phyloP scores from a whole-genome alignment of 2,888 invertebrate species.

The Drosophila prolongata region DNA sequence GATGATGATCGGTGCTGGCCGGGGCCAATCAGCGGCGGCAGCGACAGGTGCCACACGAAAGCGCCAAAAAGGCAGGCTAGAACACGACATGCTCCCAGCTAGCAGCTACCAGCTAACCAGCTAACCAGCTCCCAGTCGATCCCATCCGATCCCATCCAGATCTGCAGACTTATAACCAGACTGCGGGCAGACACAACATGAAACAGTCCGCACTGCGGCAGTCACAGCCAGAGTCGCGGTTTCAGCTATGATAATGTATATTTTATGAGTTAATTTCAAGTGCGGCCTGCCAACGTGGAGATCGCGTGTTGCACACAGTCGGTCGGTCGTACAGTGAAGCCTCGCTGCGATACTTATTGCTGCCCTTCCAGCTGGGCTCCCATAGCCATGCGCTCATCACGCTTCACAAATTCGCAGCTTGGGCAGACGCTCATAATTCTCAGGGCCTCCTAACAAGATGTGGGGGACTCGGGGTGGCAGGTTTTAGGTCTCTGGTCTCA shows the following conservation, averaged over 20 bases:
- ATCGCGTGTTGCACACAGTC: constrained; percentile 69
- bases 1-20: constrained; percentile 48
- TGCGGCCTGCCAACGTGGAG: constrained; percentile 44
- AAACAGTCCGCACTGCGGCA: constrained; percentile 35
- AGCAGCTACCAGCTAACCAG: constrained; percentile 9
- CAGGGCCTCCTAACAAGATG: constrained; percentile 15
- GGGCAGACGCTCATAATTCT: constrained; percentile 74
- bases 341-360: constrained; percentile 5
- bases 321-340: constrained; percentile 45
- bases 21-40: constrained; percentile 65
- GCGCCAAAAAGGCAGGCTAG: constrained; percentile 76
- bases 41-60: constrained; percentile 78
- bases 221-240: constrained; percentile 42
- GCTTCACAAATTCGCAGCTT: constrained; percentile 79
- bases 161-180: constrained; percentile 6
- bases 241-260: constrained; percentile 77
- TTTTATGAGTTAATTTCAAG: constrained; percentile 78
- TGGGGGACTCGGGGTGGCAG: constrained; percentile 1
- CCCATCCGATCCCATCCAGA: constrained; percentile 6
- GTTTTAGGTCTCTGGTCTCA: constrained; percentile 22
- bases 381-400: constrained; percentile 70
- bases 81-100: constrained; percentile 50
- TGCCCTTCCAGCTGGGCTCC: constrained; percentile 8
- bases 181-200: constrained; percentile 36
- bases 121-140: constrained; percentile 1